These are phyloP conservation scores for Chrysomela aeneicollis DNA, from an alignment of 2,888 invertebrate species.

Conservation along the genomic window DNA sequence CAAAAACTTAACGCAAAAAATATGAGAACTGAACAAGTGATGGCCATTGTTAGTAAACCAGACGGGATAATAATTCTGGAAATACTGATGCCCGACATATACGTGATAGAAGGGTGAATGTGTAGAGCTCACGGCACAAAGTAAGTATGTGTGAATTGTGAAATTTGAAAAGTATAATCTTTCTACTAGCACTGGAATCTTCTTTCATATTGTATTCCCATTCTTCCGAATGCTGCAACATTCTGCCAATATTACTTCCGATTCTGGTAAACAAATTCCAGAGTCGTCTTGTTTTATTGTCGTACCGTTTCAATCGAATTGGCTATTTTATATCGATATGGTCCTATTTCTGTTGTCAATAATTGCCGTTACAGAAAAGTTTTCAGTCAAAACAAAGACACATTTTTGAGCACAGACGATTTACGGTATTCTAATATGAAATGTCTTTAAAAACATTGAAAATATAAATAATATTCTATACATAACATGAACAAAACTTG, in stretches of 20 bases:
- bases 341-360: too few relatives aligned
- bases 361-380: too few relatives aligned
- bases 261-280: not conserved
- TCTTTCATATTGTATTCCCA: not conserved
- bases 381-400: too few relatives aligned
- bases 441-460: too few relatives aligned
- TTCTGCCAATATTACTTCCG: not conserved
- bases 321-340: not conserved
- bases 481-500: too few relatives aligned
- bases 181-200: too few relatives aligned
- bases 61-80: slow-evolving; percentile 28
- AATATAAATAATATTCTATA: too few relatives aligned
- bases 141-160: too few relatives aligned
- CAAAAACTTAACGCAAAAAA: slow-evolving; percentile 31
- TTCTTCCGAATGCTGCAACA: not conserved
- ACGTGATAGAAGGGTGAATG: not conserved
- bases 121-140: not conserved
- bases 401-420: too few relatives aligned
- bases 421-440: too few relatives aligned
- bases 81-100: slow-evolving; percentile 29
- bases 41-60: slow-evolving; percentile 34
- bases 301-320: not conserved
- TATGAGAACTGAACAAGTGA: slow-evolving; percentile 40
- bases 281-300: not conserved
- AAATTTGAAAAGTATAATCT: too few relatives aligned